These are phyloP conservation scores for Oryzias curvinotus DNA, from an alignment of 2,113 vertebrate genomes.

Conservation along the genomic window DNA sequence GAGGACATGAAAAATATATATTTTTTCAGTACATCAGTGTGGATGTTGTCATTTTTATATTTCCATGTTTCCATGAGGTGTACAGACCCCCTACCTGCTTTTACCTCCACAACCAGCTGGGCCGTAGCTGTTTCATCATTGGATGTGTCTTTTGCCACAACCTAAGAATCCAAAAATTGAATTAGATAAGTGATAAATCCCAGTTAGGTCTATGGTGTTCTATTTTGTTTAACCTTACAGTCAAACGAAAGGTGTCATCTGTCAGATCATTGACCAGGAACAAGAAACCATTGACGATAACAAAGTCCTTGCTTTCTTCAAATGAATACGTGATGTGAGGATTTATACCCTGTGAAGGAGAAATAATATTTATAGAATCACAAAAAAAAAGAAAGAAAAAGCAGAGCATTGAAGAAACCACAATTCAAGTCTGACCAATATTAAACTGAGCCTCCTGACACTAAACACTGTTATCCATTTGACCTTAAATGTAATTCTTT, in stretches of 20 bases:
- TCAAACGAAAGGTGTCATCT: conserved; percentile 17
- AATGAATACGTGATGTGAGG: conserved; percentile 77
- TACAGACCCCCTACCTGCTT: conserved; percentile 50
- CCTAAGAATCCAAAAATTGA: conserved; percentile 38
- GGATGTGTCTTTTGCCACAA: conserved; percentile 57
- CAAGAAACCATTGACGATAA: conserved; percentile 64
- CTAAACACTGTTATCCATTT: too few relatives aligned
- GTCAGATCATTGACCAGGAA: conserved; percentile 59
- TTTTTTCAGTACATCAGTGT: too few relatives aligned
- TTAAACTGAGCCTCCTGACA: too few relatives aligned
- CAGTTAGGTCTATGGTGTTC: neutral
- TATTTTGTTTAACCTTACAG: conserved; percentile 46
- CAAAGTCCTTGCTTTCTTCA: conserved; percentile 67
- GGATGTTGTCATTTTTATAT: neutral
- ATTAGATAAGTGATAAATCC: neutral
- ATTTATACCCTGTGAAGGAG: conserved; percentile 77
- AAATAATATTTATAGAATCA: neutral
- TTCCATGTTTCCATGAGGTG: neutral
- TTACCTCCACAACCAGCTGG: conserved; percentile 55
- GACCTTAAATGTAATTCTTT: too few relatives aligned
- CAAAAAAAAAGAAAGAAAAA: neutral
- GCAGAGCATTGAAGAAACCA: too few relatives aligned
- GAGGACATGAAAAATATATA: too few relatives aligned
- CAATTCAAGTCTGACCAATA: too few relatives aligned
- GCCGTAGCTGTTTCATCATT: conserved; percentile 46